Conservation (phyloP, 53 echinoderm and acorn worm species). For the Paracentrotus lividus region DNA sequence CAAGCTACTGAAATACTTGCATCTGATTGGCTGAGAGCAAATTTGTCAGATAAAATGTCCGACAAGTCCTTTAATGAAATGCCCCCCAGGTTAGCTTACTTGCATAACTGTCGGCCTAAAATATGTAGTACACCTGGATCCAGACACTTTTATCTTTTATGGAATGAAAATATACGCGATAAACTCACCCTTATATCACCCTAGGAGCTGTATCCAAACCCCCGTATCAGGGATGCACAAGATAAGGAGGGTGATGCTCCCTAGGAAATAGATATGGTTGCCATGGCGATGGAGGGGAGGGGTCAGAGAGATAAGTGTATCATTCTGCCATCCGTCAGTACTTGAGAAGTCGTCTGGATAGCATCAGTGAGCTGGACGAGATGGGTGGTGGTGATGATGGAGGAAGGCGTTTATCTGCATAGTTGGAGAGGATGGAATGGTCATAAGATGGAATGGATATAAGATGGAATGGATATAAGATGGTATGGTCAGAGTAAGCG, state of each 20-base stretch:
- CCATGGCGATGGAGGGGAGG: slow-evolving; percentile 12
- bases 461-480: background rate
- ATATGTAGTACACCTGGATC: too few species aligned
- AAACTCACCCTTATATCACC: background rate
- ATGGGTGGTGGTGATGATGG: background rate
- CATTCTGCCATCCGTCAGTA: slow-evolving; percentile 31
- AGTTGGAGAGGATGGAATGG: background rate
- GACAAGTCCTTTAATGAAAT: too few species aligned
- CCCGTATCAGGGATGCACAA: slow-evolving; percentile 18
- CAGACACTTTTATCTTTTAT: too few species aligned
- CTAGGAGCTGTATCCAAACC: slow-evolving; percentile 15
- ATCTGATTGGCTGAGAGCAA: too few species aligned
- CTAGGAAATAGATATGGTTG: slow-evolving; percentile 49
- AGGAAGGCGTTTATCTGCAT: background rate
- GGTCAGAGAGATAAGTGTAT: slow-evolving; percentile 46
- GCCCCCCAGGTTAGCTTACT: too few species aligned
- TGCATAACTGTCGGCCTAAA: too few species aligned
- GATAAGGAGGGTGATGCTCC: slow-evolving; percentile 49
- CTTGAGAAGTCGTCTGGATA: slow-evolving; percentile 22
- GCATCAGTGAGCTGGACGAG: background rate
- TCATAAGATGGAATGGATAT: background rate
- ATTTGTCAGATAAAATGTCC: too few species aligned
- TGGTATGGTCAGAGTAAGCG: background rate
- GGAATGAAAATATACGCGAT: background rate
- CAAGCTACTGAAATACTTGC: too few species aligned